A percentile compares a stretch with the other conserved stretches of the same genome.
These are phyloP conservation scores for Helostoma temminkii DNA, from an alignment of 2,797 vertebrate species.

Conservation along the genomic window DNA sequence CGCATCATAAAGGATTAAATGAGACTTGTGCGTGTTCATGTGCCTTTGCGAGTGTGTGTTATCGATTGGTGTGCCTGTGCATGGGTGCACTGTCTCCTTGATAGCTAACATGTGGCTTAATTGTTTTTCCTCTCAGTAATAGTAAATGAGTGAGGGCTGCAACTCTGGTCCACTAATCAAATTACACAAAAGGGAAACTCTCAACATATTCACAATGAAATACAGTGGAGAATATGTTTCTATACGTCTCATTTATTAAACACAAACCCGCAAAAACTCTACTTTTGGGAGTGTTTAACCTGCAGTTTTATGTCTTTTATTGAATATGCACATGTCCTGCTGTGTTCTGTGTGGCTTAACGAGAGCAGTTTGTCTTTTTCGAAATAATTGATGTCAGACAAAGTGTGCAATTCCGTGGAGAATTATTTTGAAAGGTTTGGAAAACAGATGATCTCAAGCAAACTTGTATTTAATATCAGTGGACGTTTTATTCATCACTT, in stretches of 20 bases:
- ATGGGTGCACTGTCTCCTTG: constrained; percentile 54
- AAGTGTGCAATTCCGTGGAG: constrained; percentile 62
- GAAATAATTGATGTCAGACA: constrained; percentile 76
- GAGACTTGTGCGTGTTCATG: constrained; percentile 53
- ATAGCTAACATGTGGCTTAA: constrained; percentile 67
- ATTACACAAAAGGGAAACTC: constrained; percentile 62
- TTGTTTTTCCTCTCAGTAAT: constrained; percentile 69
- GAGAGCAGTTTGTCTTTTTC: constrained; percentile 72
- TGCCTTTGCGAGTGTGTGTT: constrained; percentile 27
- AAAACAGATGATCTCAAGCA: constrained; percentile 69
- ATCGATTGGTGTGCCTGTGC: constrained; percentile 48
- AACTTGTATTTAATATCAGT: constrained; percentile 37
- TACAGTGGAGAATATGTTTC: constrained; percentile 10
- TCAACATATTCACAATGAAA: constrained; percentile 50
- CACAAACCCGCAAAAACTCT: constrained; percentile 25
- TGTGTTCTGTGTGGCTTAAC: constrained; percentile 55
- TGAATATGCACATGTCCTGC: constrained; percentile 73
- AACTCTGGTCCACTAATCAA: constrained; percentile 71
- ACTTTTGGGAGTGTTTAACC: constrained; percentile 50
- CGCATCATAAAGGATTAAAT: constrained; percentile 81
- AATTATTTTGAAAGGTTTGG: constrained; percentile 52
- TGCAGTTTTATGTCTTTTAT: constrained; percentile 53
- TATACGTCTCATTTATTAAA: constrained; percentile 42
- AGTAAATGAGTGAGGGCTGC: constrained; percentile 54
- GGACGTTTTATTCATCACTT: constrained; percentile 60